Evolutionary conservation across 2,797 vertebrate species (phyloP), one percentile per base, ranked within the genome.

Genomic region (Hylomyscus alleni): DNA sequence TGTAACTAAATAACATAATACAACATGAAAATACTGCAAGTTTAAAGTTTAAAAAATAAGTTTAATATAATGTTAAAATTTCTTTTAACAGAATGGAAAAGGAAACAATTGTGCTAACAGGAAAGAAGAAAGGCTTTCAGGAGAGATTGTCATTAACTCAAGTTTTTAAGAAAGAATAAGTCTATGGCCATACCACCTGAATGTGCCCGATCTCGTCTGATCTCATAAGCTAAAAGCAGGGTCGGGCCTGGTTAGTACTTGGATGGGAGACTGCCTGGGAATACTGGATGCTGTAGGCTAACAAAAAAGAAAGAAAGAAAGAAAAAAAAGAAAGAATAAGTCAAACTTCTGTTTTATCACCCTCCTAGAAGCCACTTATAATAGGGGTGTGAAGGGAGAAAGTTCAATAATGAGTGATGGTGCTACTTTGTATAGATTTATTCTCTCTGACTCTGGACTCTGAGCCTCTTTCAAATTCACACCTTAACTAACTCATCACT

Each of bases 401-500:
- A 52, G 20, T 58, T 91, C 47, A 75, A 44, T 37, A 69, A 72
- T 47, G 69, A 47, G 62, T 73, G 31, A 85, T 81, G 54, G 67
- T 60, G 11, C 3, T 11, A 87, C 34, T 87, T 54, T 78, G n/a
- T 6, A 81, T 26, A 75, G 24, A 11, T 52, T 20, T 22, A 86
- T 73, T 73, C 24, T 17, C 54, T n/a, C 52, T 44, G 73, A 84
- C 54, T 40, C 17, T 78, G 29, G 73, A 84, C 54, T 31, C 11
- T 75, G 34, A 37, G n/a, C 15, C 14, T 47, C 20, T 90, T 29
- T 72, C 3, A 76, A 65, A 73, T n/a, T 56, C 85, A 8, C 29
- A 11, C 56, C 26, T 89, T 89, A 93, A 92, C 40, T 89, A 93
- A 92, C 40, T 91, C 75, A 20, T 83, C 50, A 84, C 81, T n/a